phyloP scores from a whole-genome alignment of 1,140 invertebrate species.

The Agrypnia vestita region DNA sequence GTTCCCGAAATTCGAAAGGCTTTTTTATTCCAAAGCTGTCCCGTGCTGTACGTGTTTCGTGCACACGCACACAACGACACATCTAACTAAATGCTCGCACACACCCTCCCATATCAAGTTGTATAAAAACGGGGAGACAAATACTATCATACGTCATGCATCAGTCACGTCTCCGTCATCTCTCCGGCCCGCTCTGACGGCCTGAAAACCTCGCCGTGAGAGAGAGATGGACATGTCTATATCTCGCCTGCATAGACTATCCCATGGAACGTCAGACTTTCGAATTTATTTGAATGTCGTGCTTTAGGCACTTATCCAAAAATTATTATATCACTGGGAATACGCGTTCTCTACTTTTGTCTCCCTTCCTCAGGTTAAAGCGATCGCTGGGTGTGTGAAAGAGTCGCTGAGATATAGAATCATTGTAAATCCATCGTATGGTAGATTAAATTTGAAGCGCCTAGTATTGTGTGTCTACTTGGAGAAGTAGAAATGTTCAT shows the following conservation, averaged over 20 bases:
- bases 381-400: constrained; percentile 4
- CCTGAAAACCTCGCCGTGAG: neutral
- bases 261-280: constrained; percentile 52
- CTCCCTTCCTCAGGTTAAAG: neutral
- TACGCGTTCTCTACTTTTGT: constrained; percentile 11
- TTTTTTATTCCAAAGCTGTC: constrained; percentile 54
- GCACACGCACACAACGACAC: constrained; percentile 57
- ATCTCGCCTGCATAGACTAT: constrained; percentile 35
- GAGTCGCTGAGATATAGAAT: constrained; percentile 40
- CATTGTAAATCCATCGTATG: constrained; percentile 48
- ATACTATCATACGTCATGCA: constrained; percentile 42
- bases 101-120: constrained; percentile 52
- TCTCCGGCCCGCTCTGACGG: constrained; percentile 25
- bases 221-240: constrained; percentile 36
- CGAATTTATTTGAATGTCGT: constrained; percentile 58
- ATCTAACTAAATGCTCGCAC: constrained; percentile 58
- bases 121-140: constrained; percentile 44
- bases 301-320: constrained; percentile 49
- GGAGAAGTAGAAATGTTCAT: too few relatives aligned
- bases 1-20: constrained; percentile 4
- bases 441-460: constrained; percentile 34
- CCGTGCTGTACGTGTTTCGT: constrained; percentile 47
- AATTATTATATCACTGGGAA: constrained; percentile 46
- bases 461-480: too few relatives aligned
- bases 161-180: constrained; percentile 33